phyloP scores from a whole-genome alignment of 2,113 vertebrate species.

The Phylloscopus trochilus region DNA sequence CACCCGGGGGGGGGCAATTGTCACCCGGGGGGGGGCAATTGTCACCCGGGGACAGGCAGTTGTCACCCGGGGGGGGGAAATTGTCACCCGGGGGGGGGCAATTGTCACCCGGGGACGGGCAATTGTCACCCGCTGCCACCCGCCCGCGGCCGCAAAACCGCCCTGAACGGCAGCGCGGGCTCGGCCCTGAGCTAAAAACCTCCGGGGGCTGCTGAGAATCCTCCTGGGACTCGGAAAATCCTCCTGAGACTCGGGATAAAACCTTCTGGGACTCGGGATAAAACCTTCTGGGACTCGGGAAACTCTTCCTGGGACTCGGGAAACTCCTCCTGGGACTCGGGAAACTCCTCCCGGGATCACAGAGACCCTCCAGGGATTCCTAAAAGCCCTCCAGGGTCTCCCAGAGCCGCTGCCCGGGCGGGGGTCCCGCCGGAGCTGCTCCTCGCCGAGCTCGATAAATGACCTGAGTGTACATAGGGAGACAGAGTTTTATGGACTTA shows the following conservation, averaged over 20 bases:
- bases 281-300: background rate
- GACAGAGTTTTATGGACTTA: constrained; percentile 75
- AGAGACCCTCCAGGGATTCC: background rate
- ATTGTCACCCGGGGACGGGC: constrained; percentile 75
- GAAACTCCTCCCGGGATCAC: background rate
- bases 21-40: constrained; percentile 73
- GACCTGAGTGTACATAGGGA: constrained; percentile 66
- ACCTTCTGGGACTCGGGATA: background rate
- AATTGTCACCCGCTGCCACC: constrained; percentile 75
- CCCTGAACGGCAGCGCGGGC: constrained; percentile 77
- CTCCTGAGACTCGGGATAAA: rapidly evolving
- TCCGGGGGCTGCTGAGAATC: rapidly evolving
- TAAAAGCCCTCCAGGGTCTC: too few species aligned
- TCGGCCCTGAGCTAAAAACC: constrained; percentile 79
- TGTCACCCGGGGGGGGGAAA: constrained; percentile 74
- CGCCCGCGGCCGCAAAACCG: constrained; percentile 80
- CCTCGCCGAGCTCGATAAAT: too few species aligned
- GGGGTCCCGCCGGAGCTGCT: too few species aligned
- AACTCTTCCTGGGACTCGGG: background rate
- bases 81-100: constrained; percentile 74
- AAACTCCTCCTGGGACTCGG: background rate
- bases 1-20: constrained; percentile 72
- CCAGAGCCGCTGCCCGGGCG: too few species aligned
- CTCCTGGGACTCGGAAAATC: background rate
- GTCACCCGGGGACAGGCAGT: constrained; percentile 71